phyloP scores from a whole-genome alignment of 2,113 vertebrate genomes.

The Hylia prasina region DNA sequence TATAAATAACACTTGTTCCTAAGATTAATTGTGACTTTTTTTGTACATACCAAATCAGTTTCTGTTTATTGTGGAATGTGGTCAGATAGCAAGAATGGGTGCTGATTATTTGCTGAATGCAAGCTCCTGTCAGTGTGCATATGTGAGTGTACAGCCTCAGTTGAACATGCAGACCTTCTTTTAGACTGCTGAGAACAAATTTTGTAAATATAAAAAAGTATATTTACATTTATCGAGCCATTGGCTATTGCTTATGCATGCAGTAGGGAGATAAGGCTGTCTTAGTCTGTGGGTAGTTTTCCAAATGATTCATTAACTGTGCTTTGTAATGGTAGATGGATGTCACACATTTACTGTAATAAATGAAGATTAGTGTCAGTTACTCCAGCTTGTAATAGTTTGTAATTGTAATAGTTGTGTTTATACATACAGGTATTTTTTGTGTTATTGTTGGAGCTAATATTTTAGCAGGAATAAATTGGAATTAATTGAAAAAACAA shows the following conservation, averaged over 20 bases:
- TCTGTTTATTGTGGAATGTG: neutral
- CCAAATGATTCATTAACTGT: conserved; percentile 61
- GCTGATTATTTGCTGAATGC: neutral
- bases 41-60: neutral
- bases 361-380: conserved; percentile 37
- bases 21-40: neutral
- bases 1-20: neutral
- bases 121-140: neutral
- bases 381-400: neutral
- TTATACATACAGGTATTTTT: conserved; percentile 15
- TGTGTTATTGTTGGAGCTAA: neutral
- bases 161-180: neutral
- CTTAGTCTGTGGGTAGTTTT: conserved; percentile 55
- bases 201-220: conserved; percentile 11
- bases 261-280: conserved; percentile 48
- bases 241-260: conserved; percentile 66
- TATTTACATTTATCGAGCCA: conserved; percentile 52
- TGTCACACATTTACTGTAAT: conserved; percentile 50
- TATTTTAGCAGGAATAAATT: neutral
- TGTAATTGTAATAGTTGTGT: conserved; percentile 14
- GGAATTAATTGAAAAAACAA: neutral
- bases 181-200: neutral
- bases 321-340: conserved; percentile 53
- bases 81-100: neutral
- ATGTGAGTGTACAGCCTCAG: neutral